phyloP scores from a whole-genome alignment of 2,113 vertebrate genomes.

The Smithornis capensis region DNA sequence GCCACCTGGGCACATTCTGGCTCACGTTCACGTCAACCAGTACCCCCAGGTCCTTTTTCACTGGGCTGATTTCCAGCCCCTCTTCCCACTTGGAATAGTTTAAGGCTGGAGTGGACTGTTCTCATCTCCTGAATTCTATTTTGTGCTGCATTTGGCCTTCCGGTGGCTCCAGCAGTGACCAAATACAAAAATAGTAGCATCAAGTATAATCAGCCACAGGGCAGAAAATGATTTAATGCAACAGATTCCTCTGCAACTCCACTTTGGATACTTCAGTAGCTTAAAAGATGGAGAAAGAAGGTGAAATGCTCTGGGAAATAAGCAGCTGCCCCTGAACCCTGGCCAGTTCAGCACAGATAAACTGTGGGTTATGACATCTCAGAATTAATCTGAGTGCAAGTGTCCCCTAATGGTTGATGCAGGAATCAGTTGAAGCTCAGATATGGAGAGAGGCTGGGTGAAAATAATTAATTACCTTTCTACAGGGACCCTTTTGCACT shows the following conservation, averaged over 20 bases:
- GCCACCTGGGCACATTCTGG: neutral
- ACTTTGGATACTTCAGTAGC: neutral
- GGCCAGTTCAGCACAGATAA: neutral
- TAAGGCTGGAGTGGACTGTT: neutral
- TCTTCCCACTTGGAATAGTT: neutral
- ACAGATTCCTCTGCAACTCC: neutral
- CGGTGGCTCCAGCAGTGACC: neutral
- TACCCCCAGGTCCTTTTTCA: neutral
- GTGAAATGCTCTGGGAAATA: neutral
- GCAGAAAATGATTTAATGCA: neutral
- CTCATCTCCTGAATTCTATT: neutral
- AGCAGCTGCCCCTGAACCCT: neutral
- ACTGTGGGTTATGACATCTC: neutral
- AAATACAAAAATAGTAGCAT: neutral
- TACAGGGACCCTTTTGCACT: neutral
- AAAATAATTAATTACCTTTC: neutral
- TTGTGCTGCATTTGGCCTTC: neutral
- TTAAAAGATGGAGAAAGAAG: neutral
- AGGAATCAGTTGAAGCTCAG: neutral
- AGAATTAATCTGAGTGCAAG: neutral
- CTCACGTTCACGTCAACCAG: neutral
- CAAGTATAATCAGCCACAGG: neutral
- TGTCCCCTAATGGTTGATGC: too few relatives aligned
- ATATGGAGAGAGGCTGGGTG: neutral
- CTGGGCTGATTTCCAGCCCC: neutral